These are phyloP conservation scores for Lutjanus argentimaculatus DNA, from an alignment of 2,797 vertebrate genomes.

Conservation along the genomic window DNA sequence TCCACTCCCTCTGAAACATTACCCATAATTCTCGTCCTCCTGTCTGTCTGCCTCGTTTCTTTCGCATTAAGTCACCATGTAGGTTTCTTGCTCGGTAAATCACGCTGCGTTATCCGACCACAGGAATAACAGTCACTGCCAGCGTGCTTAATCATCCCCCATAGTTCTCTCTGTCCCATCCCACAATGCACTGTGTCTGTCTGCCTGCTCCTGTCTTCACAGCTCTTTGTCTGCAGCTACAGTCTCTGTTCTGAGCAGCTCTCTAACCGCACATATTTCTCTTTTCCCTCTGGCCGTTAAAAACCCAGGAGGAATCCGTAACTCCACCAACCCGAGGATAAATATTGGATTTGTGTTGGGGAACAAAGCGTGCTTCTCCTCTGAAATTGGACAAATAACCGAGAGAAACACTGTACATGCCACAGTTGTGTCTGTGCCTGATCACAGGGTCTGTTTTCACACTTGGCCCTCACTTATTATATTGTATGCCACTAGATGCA, in stretches of 20 bases:
- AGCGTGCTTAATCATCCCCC: constrained; percentile 35
- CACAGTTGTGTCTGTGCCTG: neutral
- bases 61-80: constrained; percentile 58
- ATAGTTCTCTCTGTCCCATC: constrained; percentile 14
- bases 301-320: constrained; percentile 35
- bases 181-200: constrained; percentile 47
- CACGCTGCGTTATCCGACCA: constrained; percentile 40
- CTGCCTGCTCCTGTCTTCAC: constrained; percentile 32
- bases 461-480: neutral
- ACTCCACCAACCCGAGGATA: constrained; percentile 18
- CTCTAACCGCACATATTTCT: constrained; percentile 42
- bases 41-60: constrained; percentile 59
- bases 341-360: constrained; percentile 35
- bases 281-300: constrained; percentile 18
- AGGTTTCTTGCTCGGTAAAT: constrained; percentile 55
- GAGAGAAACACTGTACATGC: neutral
- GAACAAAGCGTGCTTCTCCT: neutral
- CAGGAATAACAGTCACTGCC: constrained; percentile 39
- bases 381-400: constrained; percentile 5
- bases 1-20: constrained; percentile 36
- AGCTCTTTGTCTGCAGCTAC: constrained; percentile 38
- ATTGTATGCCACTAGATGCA: neutral
- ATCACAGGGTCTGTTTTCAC: constrained; percentile 9
- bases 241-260: constrained; percentile 22
- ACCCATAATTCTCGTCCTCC: constrained; percentile 53